Base-by-base conservation (phyloP, 2,888 invertebrate species). In the Euclidia mi region DNA sequence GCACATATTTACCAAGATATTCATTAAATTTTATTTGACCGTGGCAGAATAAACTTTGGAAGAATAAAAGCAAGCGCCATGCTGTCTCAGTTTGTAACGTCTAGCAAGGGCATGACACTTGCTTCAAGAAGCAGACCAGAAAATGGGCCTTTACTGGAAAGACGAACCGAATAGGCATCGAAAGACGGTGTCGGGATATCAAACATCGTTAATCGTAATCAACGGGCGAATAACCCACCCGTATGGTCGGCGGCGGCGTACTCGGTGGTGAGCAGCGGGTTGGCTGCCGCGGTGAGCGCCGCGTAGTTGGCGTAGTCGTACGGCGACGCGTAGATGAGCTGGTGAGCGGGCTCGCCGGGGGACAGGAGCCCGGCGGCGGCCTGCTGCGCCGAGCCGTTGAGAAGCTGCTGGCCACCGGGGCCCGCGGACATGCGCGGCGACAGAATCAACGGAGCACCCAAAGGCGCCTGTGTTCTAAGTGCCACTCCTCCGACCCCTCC, bases 271-370 rank as follows among this genome's bases (percentile, higher is more conserved):
- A 97, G 96, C 78, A 98, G 95, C 71, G 98, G 98, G 81, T 97
- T 97, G 79, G 96, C 96, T 55, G 96, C 96, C 61, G 96, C 96
- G 49, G 96, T 96, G 81, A 98, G 95, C 60, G 98, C 98, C 12
- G 98, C 98, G 94, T 98, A 98, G 94, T 98, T 98, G n/a, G 94
- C 97, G 94, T 98, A 98, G 88, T 98, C 98, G 88, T 98, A 98
- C 35, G 97, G 97, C 12, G 95, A 94, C 49, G 97, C 96, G 95
- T 98, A 98, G 92, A 98, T 97, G 84, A 98, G 96, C 90, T 98
- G 98, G 42, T 97, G 97, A 20, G 96, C 95, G 42, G 97, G 96
- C 79, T 96, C 95, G 48, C 95, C 96, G 35, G 96, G 95, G 1
- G 94, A 92, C n/a, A 94, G 87, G 11, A 94, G 82, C 0, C 94